Percentiles rank a stretch among this genome's conserved stretches.
Evolutionary conservation across 2,797 vertebrate genomes (phyloP).

Genomic region (Argya squamiceps): DNA sequence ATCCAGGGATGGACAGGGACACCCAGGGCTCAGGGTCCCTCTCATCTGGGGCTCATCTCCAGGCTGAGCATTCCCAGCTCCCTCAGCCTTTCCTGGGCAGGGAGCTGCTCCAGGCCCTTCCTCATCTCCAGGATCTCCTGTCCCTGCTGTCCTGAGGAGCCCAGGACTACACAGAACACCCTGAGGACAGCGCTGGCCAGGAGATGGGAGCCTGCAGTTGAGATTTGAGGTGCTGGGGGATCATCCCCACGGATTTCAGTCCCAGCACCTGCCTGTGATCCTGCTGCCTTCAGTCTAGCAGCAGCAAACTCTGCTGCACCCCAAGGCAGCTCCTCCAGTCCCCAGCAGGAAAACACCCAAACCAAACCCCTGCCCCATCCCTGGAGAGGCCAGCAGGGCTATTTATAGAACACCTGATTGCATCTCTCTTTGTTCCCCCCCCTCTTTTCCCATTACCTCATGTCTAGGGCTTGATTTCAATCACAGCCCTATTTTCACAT

Average conservation of each 20-base stretch:
- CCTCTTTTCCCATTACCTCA: background rate
- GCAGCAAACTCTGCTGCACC: background rate
- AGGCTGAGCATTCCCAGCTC: background rate
- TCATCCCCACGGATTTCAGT: background rate
- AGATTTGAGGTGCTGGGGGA: background rate
- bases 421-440: background rate
- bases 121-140: background rate
- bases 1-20: no score
- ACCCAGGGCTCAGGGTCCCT: background rate
- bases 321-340: background rate
- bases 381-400: background rate
- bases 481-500: constrained; percentile 47
- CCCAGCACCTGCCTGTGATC: fast-evolving
- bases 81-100: background rate
- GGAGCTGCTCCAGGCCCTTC: background rate
- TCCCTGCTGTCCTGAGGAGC: background rate
- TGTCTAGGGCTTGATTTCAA: constrained; percentile 57
- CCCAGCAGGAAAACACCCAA: background rate
- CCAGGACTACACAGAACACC: background rate
- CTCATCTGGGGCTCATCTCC: background rate
- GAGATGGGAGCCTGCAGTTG: background rate
- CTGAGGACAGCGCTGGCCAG: fast-evolving
- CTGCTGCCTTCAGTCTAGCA: fast-evolving
- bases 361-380: background rate
- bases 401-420: constrained; percentile 2